Base-by-base conservation (phyloP, 2,797 vertebrate genomes). In the Tinamus major region DNA sequence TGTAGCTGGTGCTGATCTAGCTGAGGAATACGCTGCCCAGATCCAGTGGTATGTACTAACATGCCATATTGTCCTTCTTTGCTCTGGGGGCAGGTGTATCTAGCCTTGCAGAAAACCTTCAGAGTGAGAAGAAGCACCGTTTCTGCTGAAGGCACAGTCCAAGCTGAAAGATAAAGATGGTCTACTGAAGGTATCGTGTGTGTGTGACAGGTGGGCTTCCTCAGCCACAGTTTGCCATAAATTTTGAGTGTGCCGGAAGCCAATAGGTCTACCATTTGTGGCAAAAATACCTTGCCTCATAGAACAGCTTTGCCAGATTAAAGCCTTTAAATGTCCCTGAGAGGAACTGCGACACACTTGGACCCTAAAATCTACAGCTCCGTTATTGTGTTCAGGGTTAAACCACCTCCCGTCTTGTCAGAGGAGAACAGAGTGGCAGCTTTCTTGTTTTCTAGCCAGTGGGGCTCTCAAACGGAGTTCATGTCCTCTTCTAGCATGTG, bases 181-280 rank as follows among this genome's bases (percentile, higher is more conserved):
- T n/a, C 53, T n/a, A 11, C 16, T 31, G 53, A 31, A 31, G n/a
- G 26, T 15, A 16, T 7, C 4, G 1, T 31, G 35, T 0, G 0
- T 5, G 4, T n/a, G 4, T 11, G 4, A 20, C 4, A 12, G 12
- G 12, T 6, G 23, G 3, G 3, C 10, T 69, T 65, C 19, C 74
- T 31, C 29, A 31, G 53, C 29, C 26, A 55, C 29, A 56, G 11
- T n/a, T 56, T 56, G 53, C 29, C 17, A 31, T 56, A 56, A n/a
- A 56, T 31, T n/a, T 11, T 31, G 53, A 31, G 53, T 55, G 53
- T 55, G 53, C 15, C 31, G 53, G 27, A 55, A 55, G 53, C 53
- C 31, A 18, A 18, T 15, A n/a, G 53, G 31, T 19, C 53, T 19
- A 19, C 29, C 53, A 19, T 56, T 18, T 56, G 53, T 10, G 29